Base-by-base conservation (phyloP, 2,888 invertebrate genomes). In the Anorthoa munda region DNA sequence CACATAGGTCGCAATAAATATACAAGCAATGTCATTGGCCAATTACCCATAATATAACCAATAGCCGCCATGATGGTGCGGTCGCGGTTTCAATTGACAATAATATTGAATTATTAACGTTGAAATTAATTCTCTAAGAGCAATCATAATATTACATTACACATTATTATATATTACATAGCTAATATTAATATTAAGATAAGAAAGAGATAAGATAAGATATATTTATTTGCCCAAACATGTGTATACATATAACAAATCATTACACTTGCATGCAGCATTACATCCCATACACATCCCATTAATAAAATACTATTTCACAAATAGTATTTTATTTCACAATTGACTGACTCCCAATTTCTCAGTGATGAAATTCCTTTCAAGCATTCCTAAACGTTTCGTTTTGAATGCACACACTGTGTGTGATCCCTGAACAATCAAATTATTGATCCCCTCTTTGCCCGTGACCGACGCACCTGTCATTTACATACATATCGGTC, bases 371-470 rank as follows among this genome's bases (percentile, higher is more conserved):
- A 51, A 69, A 63, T 63, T 17, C 45, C 61, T 63, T 51, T 12
- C 45, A 21, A n/a, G 39, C 48, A 39, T 60, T 23, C 48, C 23
- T 26, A 53, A 63, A 39, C 12, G 56, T 46, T 61, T 63, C 13
- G 11, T 39, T 23, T 18, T 63, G 56, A 61, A 46, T 46, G 23
- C 23, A 50, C 61, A 61, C 23, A 31, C 13, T 21, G 48, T 58
- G 5, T 50, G 3, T 18, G 45, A 77, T 23, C 51, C 69, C 55
- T 12, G 72, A 65, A 72, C 65, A 65, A 72, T 77, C 53, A 56
- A 60, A 71, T 65, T 23, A 71, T 76, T 21, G 60, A 51, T 21
- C 63, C 51, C 31, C 31, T 15, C 50, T 56, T 9, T 58, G 31
- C 3, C n/a, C 23, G 17, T 26, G 56, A 63, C 56, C 69, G 48